Conservation (phyloP, 2,888 invertebrate genomes). For the Hyposoter didymator region DNA sequence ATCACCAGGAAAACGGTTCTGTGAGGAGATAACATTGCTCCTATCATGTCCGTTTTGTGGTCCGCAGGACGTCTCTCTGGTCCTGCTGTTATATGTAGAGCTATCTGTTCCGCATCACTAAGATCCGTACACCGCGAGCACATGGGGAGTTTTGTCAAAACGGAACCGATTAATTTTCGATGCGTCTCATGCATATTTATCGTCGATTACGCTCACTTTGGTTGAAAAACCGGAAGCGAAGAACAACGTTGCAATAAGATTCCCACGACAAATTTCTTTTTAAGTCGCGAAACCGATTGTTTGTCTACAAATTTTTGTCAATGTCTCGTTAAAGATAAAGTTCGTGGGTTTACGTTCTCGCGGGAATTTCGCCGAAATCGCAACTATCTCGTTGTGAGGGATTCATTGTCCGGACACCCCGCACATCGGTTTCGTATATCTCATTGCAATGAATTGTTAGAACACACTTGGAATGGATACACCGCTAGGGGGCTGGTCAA, state of each 20-base stretch:
- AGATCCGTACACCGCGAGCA: neutral
- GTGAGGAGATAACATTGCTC: conserved; percentile 53
- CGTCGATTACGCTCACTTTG: neutral
- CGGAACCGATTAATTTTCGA: neutral
- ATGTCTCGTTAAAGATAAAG: neutral
- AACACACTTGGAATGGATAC: conserved; percentile 46
- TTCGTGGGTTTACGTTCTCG: neutral
- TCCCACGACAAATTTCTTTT: neutral
- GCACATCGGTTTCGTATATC: conserved; percentile 46
- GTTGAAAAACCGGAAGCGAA: neutral
- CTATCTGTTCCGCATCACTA: conserved; percentile 20
- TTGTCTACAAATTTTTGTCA: neutral
- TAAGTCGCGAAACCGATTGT: neutral
- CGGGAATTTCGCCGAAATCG: neutral
- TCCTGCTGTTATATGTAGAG: conserved; percentile 35
- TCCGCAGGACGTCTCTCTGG: conserved; percentile 46
- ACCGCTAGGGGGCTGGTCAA: conserved; percentile 49
- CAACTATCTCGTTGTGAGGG: neutral
- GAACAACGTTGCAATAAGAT: neutral
- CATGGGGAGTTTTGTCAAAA: neutral
- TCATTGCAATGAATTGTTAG: conserved; percentile 50
- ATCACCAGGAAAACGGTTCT: conserved; percentile 52
- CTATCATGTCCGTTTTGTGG: conserved; percentile 53
- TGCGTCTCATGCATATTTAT: neutral
- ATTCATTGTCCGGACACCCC: neutral